phyloP scores from a whole-genome alignment of 1,140 invertebrate species.

The Acromyrmex echinatior region DNA sequence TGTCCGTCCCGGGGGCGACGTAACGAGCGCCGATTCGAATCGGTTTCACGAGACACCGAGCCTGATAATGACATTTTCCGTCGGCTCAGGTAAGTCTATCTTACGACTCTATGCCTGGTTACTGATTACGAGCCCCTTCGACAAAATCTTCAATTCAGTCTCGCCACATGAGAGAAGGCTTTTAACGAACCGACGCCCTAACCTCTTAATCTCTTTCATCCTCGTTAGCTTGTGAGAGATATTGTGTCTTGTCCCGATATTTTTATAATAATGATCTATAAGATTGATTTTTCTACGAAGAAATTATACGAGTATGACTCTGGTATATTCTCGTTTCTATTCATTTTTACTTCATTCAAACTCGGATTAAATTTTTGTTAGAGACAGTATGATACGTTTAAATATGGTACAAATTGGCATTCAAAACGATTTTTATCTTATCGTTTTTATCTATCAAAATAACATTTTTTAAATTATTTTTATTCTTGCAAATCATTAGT shows the following conservation, averaged over 20 bases:
- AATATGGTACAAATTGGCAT: neutral
- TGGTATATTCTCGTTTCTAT: neutral
- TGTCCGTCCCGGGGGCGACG: slow-evolving; percentile 50
- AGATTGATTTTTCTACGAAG: neutral
- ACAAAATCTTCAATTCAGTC: slow-evolving; percentile 42
- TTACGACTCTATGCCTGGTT: slow-evolving; percentile 51
- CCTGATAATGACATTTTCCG: slow-evolving; percentile 74
- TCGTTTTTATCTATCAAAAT: neutral
- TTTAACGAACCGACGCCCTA: neutral
- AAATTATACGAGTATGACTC: neutral
- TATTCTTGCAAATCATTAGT: neutral
- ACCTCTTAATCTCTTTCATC: neutral
- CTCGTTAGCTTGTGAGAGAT: neutral
- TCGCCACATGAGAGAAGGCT: slow-evolving; percentile 26
- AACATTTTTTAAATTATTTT: neutral
- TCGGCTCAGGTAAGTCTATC: slow-evolving; percentile 58
- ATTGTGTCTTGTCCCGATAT: neutral
- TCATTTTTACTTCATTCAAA: neutral
- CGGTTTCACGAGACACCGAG: slow-evolving; percentile 75
- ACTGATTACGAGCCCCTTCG: slow-evolving; percentile 36
- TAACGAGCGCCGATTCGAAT: slow-evolving; percentile 72
- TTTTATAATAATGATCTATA: neutral
- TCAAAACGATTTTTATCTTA: neutral
- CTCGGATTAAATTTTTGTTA: neutral
- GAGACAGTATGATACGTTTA: neutral